Conservation (phyloP, 2,113 vertebrate genomes). For the Murina feae region DNA sequence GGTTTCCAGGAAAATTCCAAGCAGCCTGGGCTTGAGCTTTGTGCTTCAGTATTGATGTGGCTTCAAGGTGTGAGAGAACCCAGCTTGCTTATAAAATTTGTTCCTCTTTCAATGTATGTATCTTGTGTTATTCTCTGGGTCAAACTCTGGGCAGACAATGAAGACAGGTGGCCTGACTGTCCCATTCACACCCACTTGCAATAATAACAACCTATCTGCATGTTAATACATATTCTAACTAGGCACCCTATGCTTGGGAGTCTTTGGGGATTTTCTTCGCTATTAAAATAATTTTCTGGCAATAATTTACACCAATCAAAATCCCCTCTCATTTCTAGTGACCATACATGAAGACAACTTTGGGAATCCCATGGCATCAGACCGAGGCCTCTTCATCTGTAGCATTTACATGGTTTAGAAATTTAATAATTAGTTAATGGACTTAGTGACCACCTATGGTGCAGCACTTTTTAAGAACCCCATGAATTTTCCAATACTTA, state of each 20-base stretch:
- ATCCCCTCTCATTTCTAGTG: neutral
- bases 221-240: neutral
- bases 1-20: neutral
- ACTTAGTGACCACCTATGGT: neutral
- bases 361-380: neutral
- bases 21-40: rapidly evolving
- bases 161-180: neutral
- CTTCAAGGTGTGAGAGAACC: neutral
- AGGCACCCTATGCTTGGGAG: neutral
- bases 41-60: rapidly evolving
- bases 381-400: neutral
- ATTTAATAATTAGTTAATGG: neutral
- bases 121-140: neutral
- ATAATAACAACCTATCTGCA: neutral
- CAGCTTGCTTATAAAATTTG: neutral
- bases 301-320: neutral
- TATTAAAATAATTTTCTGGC: neutral
- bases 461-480: neutral
- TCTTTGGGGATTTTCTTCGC: neutral
- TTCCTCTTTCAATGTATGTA: neutral
- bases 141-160: neutral
- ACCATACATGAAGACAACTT: neutral
- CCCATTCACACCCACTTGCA: neutral
- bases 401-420: neutral
- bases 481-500: neutral